Conservation (phyloP, 2,113 vertebrate species). For the Coreoperca whiteheadi region DNA sequence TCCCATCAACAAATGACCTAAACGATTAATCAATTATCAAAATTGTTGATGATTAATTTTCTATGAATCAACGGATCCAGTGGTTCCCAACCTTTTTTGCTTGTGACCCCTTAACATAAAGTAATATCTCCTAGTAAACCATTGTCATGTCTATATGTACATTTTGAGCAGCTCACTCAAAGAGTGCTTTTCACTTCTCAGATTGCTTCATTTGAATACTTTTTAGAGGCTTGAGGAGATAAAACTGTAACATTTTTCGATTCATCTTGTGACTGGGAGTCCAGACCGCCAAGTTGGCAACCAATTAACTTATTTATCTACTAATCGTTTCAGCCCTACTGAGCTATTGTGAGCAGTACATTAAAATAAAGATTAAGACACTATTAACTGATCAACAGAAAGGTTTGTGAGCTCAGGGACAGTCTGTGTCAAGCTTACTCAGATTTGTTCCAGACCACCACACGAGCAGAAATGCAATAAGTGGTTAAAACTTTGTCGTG, state of each 20-base stretch:
- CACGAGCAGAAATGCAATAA: background rate
- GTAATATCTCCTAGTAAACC: background rate
- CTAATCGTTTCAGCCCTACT: background rate
- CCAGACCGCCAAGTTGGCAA: background rate
- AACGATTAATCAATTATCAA: background rate
- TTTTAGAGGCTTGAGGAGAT: background rate
- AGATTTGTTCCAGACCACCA: background rate
- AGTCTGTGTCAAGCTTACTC: background rate
- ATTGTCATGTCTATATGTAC: background rate
- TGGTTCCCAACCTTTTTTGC: background rate
- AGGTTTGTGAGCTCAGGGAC: background rate
- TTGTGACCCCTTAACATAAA: background rate
- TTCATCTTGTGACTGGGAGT: background rate
- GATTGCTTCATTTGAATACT: background rate
- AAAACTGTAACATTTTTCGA: background rate
- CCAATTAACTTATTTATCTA: background rate
- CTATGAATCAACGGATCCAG: background rate
- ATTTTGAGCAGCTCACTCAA: background rate
- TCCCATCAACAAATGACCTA: background rate
- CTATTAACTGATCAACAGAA: background rate
- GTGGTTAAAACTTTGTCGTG: background rate
- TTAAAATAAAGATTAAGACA: background rate
- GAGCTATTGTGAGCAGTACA: background rate
- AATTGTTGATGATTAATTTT: background rate
- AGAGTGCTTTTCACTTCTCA: background rate